Base-by-base conservation (phyloP, 2,888 invertebrate genomes). In the Stenodera caucasica region DNA sequence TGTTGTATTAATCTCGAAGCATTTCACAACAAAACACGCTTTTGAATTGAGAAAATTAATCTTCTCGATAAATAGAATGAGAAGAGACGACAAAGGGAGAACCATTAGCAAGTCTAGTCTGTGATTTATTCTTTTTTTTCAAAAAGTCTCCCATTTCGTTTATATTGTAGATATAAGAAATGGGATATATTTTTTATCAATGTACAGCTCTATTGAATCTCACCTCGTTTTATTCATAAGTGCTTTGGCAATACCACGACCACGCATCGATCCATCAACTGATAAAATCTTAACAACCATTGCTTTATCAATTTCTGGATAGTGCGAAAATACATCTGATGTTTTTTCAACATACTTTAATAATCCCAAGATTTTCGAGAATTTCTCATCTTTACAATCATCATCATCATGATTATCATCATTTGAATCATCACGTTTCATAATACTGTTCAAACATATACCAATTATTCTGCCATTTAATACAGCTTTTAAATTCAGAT, bases 201-300 rank as follows among this genome's bases (percentile, higher is more conserved):
- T n/a, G n/a, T n/a, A n/a, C n/a, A n/a, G n/a, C n/a, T n/a, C n/a
- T n/a, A n/a, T n/a, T 33, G n/a, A 29, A 33, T 37, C 84, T 83
- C 80, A 90, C 90, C 86, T 84, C 4, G 89, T 84, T 70, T 81
- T 84, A 53, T 84, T 80, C 66, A 89, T 78, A 12, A 90, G 80
- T 18, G 82, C 81, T 65, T 86, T 88, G 70, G 87, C 89, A 60
- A 90, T 85, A 2, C 90, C 90, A 65, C 83, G 82, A 52, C 86
- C 86, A 64, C 90, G 81, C 84, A 86, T 89, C 12, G 80, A 80
- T 0, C 82, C 82, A 67, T 90, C 88, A 1, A 90, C 90, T 0
- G 89, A 88, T 0, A 89, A 80, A 33, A 90, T 85, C 71, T 86
- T 87, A 12, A 90, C 81, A 54, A 88, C 88, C 53, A 89, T 79